Evolutionary conservation across 1,140 invertebrate genomes (phyloP).

Genomic region (Pantala flavescens): DNA sequence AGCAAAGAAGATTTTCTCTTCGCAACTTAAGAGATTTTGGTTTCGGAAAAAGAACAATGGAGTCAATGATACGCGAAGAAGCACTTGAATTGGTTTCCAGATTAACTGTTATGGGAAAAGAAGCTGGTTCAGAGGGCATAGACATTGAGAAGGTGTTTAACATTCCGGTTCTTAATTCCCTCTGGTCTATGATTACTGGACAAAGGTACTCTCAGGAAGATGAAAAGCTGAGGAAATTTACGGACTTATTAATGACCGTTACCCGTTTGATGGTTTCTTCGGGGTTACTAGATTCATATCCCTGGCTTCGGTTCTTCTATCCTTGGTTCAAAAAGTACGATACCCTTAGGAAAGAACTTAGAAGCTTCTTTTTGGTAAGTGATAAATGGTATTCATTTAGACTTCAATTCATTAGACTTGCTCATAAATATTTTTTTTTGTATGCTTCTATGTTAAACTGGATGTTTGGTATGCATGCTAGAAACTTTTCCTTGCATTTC

Average conservation of each 20-base stretch:
- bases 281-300: slow-evolving; percentile 55
- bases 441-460: slow-evolving; percentile 51
- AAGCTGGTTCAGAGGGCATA: neutral
- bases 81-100: slow-evolving; percentile 1
- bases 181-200: slow-evolving; percentile 27
- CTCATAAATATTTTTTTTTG: too few relatives aligned
- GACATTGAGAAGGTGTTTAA: slow-evolving; percentile 27
- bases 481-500: slow-evolving; percentile 59
- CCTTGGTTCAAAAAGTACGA: slow-evolving; percentile 61
- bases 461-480: slow-evolving; percentile 48
- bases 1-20: slow-evolving; percentile 58
- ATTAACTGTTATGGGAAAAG: neutral
- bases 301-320: slow-evolving; percentile 57
- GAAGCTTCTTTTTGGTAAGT: too few relatives aligned
- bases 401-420: too few relatives aligned
- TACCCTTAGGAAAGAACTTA: too few relatives aligned
- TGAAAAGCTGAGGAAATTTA: neutral
- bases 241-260: neutral
- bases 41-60: slow-evolving; percentile 48
- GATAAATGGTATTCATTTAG: too few relatives aligned
- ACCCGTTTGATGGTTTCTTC: slow-evolving; percentile 59
- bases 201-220: slow-evolving; percentile 13
- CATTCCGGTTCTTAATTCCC: slow-evolving; percentile 23
- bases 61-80: slow-evolving; percentile 35
- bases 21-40: slow-evolving; percentile 59